phyloP scores from a whole-genome alignment of 2,888 invertebrate species.

The Minunthozetes semirufus region DNA sequence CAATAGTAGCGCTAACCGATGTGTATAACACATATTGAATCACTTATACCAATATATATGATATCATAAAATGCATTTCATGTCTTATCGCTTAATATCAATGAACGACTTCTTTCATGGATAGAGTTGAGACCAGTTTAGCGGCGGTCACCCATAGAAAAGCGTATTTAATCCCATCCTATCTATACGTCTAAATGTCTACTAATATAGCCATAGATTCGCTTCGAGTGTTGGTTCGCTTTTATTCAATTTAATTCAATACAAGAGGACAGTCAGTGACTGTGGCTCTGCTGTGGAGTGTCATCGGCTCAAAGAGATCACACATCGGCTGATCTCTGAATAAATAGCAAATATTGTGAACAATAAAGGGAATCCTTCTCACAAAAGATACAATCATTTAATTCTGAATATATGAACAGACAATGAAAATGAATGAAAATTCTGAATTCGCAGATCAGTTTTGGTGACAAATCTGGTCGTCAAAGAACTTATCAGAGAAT shows the following conservation, averaged over 20 bases:
- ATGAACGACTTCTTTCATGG: conserved; percentile 7
- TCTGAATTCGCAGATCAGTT: not conserved
- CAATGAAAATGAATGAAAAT: conserved; percentile 16
- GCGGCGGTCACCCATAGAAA: not conserved
- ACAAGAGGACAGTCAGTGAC: not conserved
- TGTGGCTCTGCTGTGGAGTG: not conserved
- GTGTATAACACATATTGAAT: conserved; percentile 29
- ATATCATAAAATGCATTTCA: conserved; percentile 25
- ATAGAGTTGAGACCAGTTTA: not conserved
- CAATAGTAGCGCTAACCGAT: conserved; percentile 12
- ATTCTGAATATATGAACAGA: conserved; percentile 21
- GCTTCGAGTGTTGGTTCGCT: not conserved
- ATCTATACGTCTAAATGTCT: not conserved
- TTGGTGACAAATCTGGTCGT: conserved; percentile 17
- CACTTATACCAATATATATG: conserved; percentile 28
- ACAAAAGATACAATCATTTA: conserved; percentile 12
- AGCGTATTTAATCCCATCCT: conserved; percentile 20
- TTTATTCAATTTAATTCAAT: conserved; percentile 17
- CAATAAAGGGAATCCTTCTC: not conserved
- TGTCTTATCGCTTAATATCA: conserved; percentile 29
- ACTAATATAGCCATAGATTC: not conserved
- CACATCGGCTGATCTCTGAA: not conserved
- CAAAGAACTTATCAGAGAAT: conserved; percentile 6
- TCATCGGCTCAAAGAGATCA: conserved; percentile 12
- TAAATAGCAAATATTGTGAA: not conserved